Percentiles rank a stretch among this genome's conserved stretches.
Evolutionary conservation across 2,113 vertebrate genomes (phyloP).

Genomic region (Mustela lutreola): DNA sequence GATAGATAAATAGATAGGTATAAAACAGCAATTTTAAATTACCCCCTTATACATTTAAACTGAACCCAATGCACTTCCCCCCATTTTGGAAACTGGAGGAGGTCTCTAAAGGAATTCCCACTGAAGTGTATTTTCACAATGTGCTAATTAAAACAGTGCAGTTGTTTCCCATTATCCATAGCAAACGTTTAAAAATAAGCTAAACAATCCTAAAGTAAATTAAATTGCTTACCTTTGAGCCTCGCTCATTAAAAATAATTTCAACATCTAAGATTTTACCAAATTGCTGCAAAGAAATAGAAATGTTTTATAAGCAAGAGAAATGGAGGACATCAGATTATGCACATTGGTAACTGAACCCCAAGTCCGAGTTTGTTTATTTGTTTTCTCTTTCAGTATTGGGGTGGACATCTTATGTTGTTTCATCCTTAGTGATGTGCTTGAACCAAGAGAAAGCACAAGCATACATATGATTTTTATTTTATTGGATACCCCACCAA

Average conservation of each 20-base stretch:
- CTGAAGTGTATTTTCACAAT: conserved; percentile 47
- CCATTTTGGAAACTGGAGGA: conserved; percentile 74
- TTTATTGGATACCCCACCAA: neutral
- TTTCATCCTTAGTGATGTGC: neutral
- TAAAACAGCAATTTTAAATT: conserved; percentile 75
- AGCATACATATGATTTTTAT: neutral
- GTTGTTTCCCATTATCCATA: conserved; percentile 84
- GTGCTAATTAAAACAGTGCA: conserved; percentile 83
- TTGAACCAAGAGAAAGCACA: neutral
- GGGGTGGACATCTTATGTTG: neutral
- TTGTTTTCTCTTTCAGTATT: neutral
- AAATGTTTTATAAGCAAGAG: conserved; percentile 85
- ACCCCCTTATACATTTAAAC: conserved; percentile 72
- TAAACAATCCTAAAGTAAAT: conserved; percentile 78
- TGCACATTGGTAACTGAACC: neutral
- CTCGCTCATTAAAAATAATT: conserved; percentile 98
- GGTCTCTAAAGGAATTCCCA: conserved; percentile 59
- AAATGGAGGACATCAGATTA: neutral
- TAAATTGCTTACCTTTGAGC: conserved; percentile 94
- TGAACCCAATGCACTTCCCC: conserved; percentile 77
- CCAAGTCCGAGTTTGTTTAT: neutral
- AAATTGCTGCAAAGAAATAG: conserved; percentile 95
- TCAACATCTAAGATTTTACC: conserved; percentile 99
- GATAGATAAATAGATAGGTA: neutral
- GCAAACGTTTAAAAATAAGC: conserved; percentile 60